phyloP scores from a whole-genome alignment of 1,140 invertebrate genomes.

The Drosophila kohkoa region DNA sequence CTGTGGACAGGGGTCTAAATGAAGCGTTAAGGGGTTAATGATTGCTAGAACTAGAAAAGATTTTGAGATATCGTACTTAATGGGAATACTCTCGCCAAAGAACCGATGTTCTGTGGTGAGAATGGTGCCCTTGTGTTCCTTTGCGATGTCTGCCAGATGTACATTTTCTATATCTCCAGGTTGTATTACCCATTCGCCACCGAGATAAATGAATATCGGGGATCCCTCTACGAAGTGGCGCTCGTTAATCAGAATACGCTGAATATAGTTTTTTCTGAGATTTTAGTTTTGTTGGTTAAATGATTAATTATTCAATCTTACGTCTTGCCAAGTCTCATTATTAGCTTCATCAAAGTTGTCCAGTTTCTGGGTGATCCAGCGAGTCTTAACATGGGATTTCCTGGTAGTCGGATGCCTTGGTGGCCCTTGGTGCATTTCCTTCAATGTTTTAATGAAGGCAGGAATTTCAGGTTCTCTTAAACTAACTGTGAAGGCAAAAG shows the following conservation, averaged over 20 bases:
- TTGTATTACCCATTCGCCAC: constrained; percentile 88
- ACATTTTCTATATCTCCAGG: constrained; percentile 85
- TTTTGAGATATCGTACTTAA: constrained; percentile 56
- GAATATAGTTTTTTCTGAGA: not conserved
- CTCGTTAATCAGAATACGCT: constrained; percentile 87
- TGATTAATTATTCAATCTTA: constrained; percentile 43
- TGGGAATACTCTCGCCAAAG: constrained; percentile 92
- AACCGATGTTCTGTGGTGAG: constrained; percentile 93
- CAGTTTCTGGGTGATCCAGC: constrained; percentile 82
- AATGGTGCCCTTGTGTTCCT: constrained; percentile 88
- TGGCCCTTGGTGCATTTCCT: constrained; percentile 55
- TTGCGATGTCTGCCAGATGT: constrained; percentile 87
- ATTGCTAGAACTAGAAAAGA: not conserved
- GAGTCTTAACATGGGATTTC: constrained; percentile 48
- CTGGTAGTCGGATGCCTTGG: constrained; percentile 20
- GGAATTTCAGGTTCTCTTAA: constrained; percentile 13
- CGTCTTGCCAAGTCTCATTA: constrained; percentile 88
- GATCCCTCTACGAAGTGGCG: constrained; percentile 86
- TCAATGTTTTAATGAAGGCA: constrained; percentile 43
- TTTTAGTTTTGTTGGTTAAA: not conserved
- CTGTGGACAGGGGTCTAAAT: constrained; percentile 84
- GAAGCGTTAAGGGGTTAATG: not conserved
- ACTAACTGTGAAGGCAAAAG: constrained; percentile 29
- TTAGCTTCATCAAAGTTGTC: constrained; percentile 90
- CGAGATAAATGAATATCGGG: constrained; percentile 88